Evolutionary conservation across 1,140 invertebrate genomes (phyloP).

Genomic region (Sycobia sp.): DNA sequence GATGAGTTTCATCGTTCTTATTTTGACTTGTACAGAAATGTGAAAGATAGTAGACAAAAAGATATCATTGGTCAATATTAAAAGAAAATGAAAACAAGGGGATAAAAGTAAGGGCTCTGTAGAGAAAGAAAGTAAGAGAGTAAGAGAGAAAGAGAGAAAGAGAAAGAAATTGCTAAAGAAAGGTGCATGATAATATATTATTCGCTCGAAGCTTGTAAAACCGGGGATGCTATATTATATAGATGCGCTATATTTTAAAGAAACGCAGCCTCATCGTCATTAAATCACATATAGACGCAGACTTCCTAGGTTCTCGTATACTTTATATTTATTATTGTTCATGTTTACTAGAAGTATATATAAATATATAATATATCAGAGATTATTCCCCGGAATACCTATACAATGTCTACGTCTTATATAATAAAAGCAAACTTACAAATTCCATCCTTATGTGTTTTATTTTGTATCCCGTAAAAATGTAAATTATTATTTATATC

Average conservation of each 20-base stretch:
- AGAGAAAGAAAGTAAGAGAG: slow-evolving; percentile 25
- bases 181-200: slow-evolving; percentile 28
- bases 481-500: too few species aligned
- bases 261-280: slow-evolving; percentile 52
- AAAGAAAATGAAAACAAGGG: slow-evolving; percentile 28
- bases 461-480: too few species aligned
- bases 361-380: slow-evolving; percentile 50
- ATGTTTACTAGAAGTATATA: slow-evolving; percentile 62
- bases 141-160: slow-evolving; percentile 14
- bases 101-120: slow-evolving; percentile 9
- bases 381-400: slow-evolving; percentile 58
- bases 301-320: slow-evolving; percentile 58
- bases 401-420: slow-evolving; percentile 53
- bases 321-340: slow-evolving; percentile 62
- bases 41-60: slow-evolving; percentile 5
- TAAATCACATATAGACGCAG: slow-evolving; percentile 46
- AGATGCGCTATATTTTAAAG: slow-evolving; percentile 58
- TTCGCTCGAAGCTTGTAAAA: slow-evolving; percentile 45
- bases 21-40: slow-evolving; percentile 39
- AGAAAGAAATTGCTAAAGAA: slow-evolving; percentile 27
- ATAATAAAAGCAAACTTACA: slow-evolving; percentile 38
- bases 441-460: background rate
- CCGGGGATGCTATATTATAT: slow-evolving; percentile 53
- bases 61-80: slow-evolving; percentile 30
- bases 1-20: slow-evolving; percentile 31